Evolutionary conservation across 2,113 vertebrate genomes (phyloP).

Genomic region (Garra rufa): DNA sequence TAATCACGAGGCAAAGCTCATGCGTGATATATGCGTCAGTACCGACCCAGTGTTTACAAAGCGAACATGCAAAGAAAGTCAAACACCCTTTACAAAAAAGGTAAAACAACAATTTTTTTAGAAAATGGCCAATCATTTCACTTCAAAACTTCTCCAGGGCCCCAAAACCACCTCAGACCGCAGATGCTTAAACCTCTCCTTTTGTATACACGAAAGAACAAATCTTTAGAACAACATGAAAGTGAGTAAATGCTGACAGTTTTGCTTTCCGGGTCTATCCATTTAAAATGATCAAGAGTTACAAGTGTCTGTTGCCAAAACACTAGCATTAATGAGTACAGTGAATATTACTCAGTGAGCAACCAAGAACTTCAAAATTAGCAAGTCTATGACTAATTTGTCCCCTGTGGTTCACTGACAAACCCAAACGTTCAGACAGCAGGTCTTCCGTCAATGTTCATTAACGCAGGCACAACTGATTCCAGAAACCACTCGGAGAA

Average conservation of each 20-base stretch:
- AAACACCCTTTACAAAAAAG: too few relatives aligned
- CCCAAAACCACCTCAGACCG: too few relatives aligned
- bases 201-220: neutral
- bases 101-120: too few relatives aligned
- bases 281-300: neutral
- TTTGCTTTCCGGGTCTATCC: neutral
- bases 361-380: constrained; percentile 1
- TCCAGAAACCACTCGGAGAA: constrained; percentile 19
- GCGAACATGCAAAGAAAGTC: too few relatives aligned
- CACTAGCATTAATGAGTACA: neutral
- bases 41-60: too few relatives aligned
- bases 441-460: constrained; percentile 17
- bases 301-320: neutral
- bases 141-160: too few relatives aligned
- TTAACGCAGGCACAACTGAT: neutral
- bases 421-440: constrained; percentile 25
- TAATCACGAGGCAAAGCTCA: too few relatives aligned
- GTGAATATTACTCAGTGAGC: constrained; percentile 5
- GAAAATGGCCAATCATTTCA: too few relatives aligned
- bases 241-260: neutral
- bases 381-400: constrained; percentile 24
- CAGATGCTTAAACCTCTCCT: neutral
- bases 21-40: too few relatives aligned
- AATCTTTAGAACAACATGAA: neutral
- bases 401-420: neutral